Evolutionary conservation across 2,797 vertebrate species (phyloP).

Genomic region (Sebastes kiyomatsui): DNA sequence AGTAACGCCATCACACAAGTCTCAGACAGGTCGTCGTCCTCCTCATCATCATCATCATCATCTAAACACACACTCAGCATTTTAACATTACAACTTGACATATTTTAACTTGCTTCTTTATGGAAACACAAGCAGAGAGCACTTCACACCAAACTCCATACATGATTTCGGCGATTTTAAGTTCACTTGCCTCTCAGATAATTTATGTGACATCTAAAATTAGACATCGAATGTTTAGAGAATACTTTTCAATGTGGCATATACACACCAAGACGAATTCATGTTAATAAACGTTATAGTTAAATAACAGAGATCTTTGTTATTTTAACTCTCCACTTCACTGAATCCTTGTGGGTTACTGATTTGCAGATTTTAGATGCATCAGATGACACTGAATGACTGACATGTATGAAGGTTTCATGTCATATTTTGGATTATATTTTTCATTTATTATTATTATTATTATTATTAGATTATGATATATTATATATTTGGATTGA

Average conservation of each 20-base stretch:
- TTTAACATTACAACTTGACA: too few species aligned
- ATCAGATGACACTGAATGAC: too few species aligned
- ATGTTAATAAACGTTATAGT: neutral
- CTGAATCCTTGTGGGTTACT: too few species aligned
- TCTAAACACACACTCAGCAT: neutral
- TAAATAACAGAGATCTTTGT: neutral
- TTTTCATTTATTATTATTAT: too few species aligned
- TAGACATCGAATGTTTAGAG: rapidly evolving
- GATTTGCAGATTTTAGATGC: neutral
- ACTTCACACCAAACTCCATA: neutral
- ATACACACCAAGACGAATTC: neutral
- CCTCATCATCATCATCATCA: neutral
- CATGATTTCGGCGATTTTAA: neutral
- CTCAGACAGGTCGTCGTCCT: neutral
- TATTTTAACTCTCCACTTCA: neutral
- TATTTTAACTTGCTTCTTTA: neutral
- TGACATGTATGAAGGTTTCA: neutral
- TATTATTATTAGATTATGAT: too few species aligned
- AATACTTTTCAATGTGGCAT: neutral
- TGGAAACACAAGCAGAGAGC: neutral
- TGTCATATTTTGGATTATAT: neutral
- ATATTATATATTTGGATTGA: too few species aligned
- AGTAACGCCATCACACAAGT: neutral
- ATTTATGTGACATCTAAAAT: neutral
- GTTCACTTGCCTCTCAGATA: neutral